phyloP scores from a whole-genome alignment of 2,888 invertebrate species.

The Epinotia demarniana region DNA sequence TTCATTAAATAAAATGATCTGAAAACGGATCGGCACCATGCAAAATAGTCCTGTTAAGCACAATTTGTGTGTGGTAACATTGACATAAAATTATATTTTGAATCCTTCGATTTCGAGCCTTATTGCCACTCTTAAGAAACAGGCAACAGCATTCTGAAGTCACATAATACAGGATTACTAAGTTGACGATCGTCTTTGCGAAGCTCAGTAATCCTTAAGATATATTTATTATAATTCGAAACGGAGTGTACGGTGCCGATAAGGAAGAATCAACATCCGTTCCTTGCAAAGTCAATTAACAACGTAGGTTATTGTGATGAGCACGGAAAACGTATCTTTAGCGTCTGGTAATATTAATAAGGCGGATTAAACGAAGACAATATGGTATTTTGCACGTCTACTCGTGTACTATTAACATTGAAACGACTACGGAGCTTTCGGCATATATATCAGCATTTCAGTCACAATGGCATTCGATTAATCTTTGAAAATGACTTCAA shows the following conservation, averaged over 20 bases:
- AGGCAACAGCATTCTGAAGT: slow-evolving; percentile 6
- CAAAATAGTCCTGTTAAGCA: no score
- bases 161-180: slow-evolving; percentile 17
- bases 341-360: not conserved
- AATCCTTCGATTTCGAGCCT: not conserved
- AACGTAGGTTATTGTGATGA: slow-evolving; percentile 17
- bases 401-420: no score
- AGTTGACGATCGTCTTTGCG: slow-evolving; percentile 10
- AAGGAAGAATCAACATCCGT: slow-evolving; percentile 25
- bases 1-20: no score
- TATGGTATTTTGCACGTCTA: no score
- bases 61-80: no score
- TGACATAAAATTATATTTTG: not conserved
- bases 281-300: not conserved
- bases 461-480: no score
- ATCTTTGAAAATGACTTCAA: no score
- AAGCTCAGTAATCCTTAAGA: slow-evolving; percentile 23
- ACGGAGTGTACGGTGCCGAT: slow-evolving; percentile 29
- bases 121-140: not conserved
- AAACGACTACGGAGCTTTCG: no score
- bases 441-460: no score
- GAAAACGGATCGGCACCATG: not conserved
- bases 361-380: no score
- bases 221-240: slow-evolving; percentile 28
- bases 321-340: not conserved